These are phyloP conservation scores for Trichomalopsis sarcophagae DNA, from an alignment of 1,140 invertebrate genomes.

Conservation along the genomic window DNA sequence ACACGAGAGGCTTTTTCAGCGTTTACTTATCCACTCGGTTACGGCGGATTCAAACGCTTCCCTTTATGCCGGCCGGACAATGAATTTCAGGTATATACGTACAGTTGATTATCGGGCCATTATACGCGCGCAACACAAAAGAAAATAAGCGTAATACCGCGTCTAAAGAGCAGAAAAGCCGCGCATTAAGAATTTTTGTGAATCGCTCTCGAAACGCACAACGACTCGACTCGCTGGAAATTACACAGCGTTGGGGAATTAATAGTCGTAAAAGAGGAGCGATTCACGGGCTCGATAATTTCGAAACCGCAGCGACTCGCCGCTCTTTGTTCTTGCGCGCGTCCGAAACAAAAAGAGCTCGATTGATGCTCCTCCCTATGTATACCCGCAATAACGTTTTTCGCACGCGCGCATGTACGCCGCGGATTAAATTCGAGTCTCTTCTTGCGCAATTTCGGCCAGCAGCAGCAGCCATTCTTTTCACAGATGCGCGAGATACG, in stretches of 20 bases:
- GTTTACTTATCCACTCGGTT: no score
- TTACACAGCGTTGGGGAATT: not conserved
- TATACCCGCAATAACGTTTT: not conserved
- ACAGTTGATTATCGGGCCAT: no score
- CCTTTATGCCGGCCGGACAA: no score
- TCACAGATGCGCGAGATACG: constrained; percentile 49
- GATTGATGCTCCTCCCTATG: no score
- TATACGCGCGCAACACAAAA: not conserved
- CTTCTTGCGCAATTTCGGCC: not conserved
- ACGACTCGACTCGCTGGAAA: no score
- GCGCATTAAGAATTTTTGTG: no score
- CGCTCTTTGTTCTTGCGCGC: not conserved
- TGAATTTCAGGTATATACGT: no score
- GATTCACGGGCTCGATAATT: not conserved
- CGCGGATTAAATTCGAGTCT: not conserved
- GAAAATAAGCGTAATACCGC: no score
- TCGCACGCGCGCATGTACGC: not conserved
- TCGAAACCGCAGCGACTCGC: not conserved
- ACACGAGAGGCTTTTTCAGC: not conserved
- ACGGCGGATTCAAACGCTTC: no score
- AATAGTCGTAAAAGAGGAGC: not conserved
- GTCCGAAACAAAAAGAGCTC: no score
- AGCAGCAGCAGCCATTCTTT: constrained; percentile 22
- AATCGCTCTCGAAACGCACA: no score
- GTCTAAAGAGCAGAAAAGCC: no score